Percentiles rank a stretch among this genome's conserved stretches.
phyloP scores from a whole-genome alignment of 2,888 invertebrate genomes.

The Coremacera marginata region DNA sequence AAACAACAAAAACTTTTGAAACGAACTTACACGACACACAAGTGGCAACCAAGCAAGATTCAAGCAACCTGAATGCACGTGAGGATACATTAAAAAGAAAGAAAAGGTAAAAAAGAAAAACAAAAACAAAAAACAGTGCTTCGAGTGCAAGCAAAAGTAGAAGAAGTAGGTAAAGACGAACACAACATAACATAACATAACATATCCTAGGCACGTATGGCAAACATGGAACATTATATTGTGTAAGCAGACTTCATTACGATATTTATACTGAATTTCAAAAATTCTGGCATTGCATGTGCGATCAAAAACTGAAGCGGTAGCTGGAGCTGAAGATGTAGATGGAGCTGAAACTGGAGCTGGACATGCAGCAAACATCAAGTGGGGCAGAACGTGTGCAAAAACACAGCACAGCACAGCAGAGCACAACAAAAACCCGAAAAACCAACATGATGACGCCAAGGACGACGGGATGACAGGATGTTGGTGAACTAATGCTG shows the following conservation, averaged over 20 bases:
- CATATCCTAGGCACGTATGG: slow-evolving; percentile 66
- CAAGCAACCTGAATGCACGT: not conserved
- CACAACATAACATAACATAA: slow-evolving; percentile 52
- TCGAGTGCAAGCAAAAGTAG: not conserved
- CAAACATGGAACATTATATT: slow-evolving; percentile 67
- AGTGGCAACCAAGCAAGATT: slow-evolving; percentile 3
- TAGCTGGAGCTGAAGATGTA: slow-evolving; percentile 37
- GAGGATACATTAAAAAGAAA: not conserved
- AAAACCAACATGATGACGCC: not conserved
- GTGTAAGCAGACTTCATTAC: slow-evolving; percentile 68
- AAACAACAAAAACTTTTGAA: not conserved
- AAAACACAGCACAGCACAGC: not conserved
- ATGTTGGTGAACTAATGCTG: not conserved
- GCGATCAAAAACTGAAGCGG: slow-evolving; percentile 46
- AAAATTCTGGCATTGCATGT: slow-evolving; percentile 58
- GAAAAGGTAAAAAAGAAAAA: not conserved
- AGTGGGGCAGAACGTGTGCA: slow-evolving; percentile 18
- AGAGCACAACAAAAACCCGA: not conserved
- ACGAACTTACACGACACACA: not conserved
- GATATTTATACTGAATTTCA: slow-evolving; percentile 66
- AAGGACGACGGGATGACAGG: not conserved
- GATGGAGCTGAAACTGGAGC: slow-evolving; percentile 38
- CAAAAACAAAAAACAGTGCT: not conserved
- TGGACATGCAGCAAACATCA: slow-evolving; percentile 41
- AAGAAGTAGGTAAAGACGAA: slow-evolving; percentile 16